Conservation (phyloP, 1,140 invertebrate genomes). For the Thalassaphorura encarpata region DNA sequence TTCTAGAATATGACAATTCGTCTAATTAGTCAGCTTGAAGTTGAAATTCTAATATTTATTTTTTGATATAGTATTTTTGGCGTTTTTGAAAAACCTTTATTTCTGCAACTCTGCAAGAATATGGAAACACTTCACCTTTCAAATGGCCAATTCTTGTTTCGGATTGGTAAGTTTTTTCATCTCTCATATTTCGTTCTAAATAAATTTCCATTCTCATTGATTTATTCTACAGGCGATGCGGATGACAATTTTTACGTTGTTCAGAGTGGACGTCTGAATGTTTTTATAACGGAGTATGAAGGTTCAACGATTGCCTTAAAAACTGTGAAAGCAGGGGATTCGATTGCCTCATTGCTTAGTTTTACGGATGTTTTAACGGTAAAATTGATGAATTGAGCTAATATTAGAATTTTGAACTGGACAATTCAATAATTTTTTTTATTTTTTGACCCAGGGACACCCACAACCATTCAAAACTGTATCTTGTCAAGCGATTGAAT, state of each 20-base stretch:
- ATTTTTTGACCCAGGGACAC: constrained; percentile 54
- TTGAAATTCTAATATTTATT: constrained; percentile 14
- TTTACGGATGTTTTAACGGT: constrained; percentile 93
- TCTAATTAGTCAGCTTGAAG: neutral
- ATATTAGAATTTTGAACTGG: too few species aligned
- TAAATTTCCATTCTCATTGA: too few species aligned
- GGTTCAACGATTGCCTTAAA: constrained; percentile 72
- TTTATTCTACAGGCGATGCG: constrained; percentile 53
- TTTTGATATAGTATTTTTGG: constrained; percentile 69
- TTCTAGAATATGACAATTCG: neutral
- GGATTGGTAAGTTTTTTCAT: constrained; percentile 63
- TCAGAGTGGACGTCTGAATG: constrained; percentile 82
- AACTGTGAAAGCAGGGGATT: constrained; percentile 83
- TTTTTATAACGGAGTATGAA: constrained; percentile 78
- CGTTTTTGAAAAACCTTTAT: constrained; percentile 93
- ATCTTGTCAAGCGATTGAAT: constrained; percentile 79
- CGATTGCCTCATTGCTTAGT: constrained; percentile 89
- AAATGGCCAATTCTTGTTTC: constrained; percentile 76
- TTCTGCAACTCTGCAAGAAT: constrained; percentile 87
- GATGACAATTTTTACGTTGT: constrained; percentile 98
- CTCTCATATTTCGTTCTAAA: too few species aligned
- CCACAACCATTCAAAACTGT: constrained; percentile 95
- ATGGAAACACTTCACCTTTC: constrained; percentile 77
- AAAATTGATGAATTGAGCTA: too few species aligned
- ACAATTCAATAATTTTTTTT: constrained; percentile 1